phyloP scores from a whole-genome alignment of 2,797 vertebrate genomes.

The Paratrypauchen microcephalus region DNA sequence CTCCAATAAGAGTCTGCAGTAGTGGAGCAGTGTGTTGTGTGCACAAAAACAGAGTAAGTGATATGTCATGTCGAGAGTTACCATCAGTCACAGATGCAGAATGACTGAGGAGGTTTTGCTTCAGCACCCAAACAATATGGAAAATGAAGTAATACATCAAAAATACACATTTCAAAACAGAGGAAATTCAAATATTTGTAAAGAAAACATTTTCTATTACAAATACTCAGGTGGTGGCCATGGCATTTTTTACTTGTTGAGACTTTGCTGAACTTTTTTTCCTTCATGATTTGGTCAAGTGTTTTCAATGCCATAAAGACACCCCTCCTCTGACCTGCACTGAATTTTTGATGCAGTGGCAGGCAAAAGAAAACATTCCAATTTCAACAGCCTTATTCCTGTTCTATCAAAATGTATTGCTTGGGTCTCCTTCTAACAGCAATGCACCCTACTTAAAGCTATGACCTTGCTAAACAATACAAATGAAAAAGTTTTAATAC shows the following conservation, averaged over 20 bases:
- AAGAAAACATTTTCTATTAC: no score
- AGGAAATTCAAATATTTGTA: no score
- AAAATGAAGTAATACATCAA: neutral
- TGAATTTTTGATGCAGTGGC: neutral
- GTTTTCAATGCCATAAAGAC: neutral
- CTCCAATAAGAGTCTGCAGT: neutral
- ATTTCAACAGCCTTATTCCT: neutral
- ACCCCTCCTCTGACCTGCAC: neutral
- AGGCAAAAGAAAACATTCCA: neutral
- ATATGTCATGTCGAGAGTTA: neutral
- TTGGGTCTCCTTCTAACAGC: neutral
- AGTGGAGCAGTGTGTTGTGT: neutral
- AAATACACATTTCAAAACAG: neutral
- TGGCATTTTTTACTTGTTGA: no score
- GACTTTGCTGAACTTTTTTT: neutral
- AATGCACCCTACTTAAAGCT: neutral
- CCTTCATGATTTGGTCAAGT: neutral
- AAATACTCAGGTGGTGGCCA: neutral
- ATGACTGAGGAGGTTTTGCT: conserved; percentile 1
- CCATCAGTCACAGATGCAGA: neutral
- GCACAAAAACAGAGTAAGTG: neutral
- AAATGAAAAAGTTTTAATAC: no score
- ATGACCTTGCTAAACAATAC: neutral
- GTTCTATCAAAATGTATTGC: neutral
- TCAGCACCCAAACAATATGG: neutral